Evolutionary conservation across 2,797 vertebrate genomes (phyloP).

Genomic region (Labeo calbasu): DNA sequence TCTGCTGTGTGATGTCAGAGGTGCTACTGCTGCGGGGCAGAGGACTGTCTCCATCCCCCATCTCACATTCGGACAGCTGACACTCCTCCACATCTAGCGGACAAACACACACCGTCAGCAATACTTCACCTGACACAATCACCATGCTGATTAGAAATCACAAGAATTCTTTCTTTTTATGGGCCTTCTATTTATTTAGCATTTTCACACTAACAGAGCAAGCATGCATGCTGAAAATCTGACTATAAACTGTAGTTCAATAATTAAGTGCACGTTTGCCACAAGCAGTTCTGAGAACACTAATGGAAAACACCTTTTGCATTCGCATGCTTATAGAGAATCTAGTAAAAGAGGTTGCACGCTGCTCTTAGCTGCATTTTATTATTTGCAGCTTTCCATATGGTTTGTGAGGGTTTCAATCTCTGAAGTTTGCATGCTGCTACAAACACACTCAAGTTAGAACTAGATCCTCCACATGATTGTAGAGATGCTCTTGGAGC

Average conservation of each 20-base stretch:
- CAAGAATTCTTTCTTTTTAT: neutral
- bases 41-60: conserved; percentile 80
- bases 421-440: neutral
- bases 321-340: conserved; percentile 15
- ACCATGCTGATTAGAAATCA: neutral
- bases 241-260: neutral
- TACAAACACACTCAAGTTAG: neutral
- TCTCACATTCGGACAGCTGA: conserved; percentile 84
- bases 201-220: neutral
- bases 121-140: neutral
- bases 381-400: neutral
- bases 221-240: neutral
- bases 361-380: neutral
- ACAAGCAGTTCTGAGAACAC: neutral
- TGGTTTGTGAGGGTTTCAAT: neutral
- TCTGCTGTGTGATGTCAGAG: conserved; percentile 90
- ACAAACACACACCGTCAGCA: conserved; percentile 27
- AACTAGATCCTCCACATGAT: neutral
- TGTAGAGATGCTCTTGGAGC: neutral
- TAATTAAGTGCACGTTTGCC: neutral
- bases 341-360: neutral
- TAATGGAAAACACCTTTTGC: neutral
- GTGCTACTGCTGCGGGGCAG: conserved; percentile 92
- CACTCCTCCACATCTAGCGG: conserved; percentile 90
- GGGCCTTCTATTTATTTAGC: neutral